These are phyloP conservation scores for Epizoanthus scotinus DNA, from an alignment of 92 coral and sea anemone species.

Conservation along the genomic window DNA sequence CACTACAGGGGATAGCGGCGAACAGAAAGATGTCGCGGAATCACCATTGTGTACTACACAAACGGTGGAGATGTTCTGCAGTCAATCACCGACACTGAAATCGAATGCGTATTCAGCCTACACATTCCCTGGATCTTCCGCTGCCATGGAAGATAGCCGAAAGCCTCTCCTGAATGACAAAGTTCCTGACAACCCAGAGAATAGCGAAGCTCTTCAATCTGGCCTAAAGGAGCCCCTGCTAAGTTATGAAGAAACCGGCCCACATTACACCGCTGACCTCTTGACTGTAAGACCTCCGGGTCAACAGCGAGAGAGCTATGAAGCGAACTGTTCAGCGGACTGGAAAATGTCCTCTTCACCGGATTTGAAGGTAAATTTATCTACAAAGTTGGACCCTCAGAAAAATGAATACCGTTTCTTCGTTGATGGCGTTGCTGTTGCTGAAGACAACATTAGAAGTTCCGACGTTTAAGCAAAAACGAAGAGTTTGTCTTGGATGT, in stretches of 20 bases:
- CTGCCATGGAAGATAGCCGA: slow-evolving; percentile 2
- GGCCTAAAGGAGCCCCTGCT: slow-evolving; percentile 12
- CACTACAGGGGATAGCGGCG: slow-evolving; percentile 34
- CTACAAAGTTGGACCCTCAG: slow-evolving; percentile 66
- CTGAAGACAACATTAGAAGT: slow-evolving; percentile 70
- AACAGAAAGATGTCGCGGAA: slow-evolving; percentile 1
- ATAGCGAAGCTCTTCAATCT: neutral
- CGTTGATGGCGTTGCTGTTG: slow-evolving; percentile 71
- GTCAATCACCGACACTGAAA: neutral
- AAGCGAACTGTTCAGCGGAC: slow-evolving; percentile 32
- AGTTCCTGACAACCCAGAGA: neutral
- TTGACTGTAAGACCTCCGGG: slow-evolving; percentile 11
- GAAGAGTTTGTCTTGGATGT: neutral
- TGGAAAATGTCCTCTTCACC: slow-evolving; percentile 23
- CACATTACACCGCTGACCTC: neutral
- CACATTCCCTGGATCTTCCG: neutral
- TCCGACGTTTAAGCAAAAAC: slow-evolving; percentile 60
- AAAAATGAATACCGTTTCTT: slow-evolving; percentile 65
- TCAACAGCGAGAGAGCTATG: neutral
- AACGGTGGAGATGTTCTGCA: neutral
- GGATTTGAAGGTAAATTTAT: slow-evolving; percentile 51
- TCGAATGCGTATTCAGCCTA: neutral
- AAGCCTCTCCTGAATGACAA: slow-evolving; percentile 17
- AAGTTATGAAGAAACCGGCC: neutral
- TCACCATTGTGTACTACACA: neutral